phyloP scores from a whole-genome alignment of 2,113 vertebrate genomes.

The Microtus richardsoni region DNA sequence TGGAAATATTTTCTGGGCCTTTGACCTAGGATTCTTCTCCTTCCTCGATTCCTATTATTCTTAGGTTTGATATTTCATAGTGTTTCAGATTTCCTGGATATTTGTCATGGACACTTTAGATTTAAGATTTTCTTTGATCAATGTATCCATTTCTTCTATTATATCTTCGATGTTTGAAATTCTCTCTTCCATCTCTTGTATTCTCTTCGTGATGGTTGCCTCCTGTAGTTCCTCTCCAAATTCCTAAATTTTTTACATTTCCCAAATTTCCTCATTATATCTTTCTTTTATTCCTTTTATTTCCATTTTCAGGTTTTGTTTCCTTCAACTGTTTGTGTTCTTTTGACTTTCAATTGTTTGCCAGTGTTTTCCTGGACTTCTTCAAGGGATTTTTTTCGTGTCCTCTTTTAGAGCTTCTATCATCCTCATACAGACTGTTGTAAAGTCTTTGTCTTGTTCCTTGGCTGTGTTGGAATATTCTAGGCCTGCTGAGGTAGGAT shows the following conservation, averaged over 20 bases:
- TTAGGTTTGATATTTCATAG: background rate
- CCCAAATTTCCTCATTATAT: background rate
- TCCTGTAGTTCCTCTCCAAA: background rate
- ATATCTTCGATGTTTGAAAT: background rate
- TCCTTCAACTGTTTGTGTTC: background rate
- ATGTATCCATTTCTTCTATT: background rate
- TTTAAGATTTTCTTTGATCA: background rate
- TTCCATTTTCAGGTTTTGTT: background rate
- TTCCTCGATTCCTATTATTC: background rate
- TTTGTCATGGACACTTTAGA: background rate
- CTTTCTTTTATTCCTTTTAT: background rate
- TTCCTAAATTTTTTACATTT: background rate
- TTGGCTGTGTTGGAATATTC: background rate
- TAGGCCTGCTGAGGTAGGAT: background rate
- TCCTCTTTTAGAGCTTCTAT: background rate
- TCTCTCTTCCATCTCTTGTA: background rate
- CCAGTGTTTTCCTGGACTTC: background rate
- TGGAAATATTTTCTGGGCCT: background rate
- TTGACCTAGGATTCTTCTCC: background rate
- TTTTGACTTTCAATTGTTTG: background rate
- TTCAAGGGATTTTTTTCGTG: background rate
- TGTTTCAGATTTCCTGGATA: background rate
- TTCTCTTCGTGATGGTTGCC: background rate
- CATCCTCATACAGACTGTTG: background rate
- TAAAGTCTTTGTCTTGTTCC: background rate